Evolutionary conservation across 2,113 vertebrate genomes (phyloP), one percentile per base, ranked within the genome.

Genomic region (Phaethornis superciliosus): DNA sequence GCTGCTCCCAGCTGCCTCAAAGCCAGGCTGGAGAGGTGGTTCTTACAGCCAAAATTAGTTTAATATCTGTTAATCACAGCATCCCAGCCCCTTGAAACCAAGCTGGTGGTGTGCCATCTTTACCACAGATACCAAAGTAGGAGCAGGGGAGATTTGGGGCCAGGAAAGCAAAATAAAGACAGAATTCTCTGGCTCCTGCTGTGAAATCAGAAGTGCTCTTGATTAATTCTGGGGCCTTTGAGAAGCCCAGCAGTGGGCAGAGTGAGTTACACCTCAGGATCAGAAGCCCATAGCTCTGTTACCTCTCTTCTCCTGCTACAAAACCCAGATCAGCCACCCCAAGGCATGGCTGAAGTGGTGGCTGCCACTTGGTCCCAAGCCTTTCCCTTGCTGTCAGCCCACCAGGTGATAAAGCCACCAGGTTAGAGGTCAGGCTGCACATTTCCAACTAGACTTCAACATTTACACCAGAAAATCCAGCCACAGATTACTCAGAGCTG

Each of bases 121-220:
- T 12, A 33, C 37, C 15, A 5, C 51, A 30, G 69, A 12, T 12
- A 15, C 3, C 6, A 0, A 24, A 15, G 2, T 1, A 4, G 78
- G 15, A 51, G 5, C 22, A 69, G 40, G 51, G 20, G n/a, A 35
- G 64, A 2, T 2, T 17, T 19, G 8, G 22, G 28, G 35, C 16
- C 26, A 32, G 55, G 16, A 26, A 9, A 37, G 2, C 9, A 27
- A 23, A 37, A 2, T 8, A 24, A 20, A 26, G 16, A 7, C 7
- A 32, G 20, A 15, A 12, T 0, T 5, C 19, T 37, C 27, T 6
- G 27, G 15, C 21, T 54, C 8, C 26, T 23, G n/a, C 35, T 49
- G 44, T 30, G 54, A 47, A 27, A 17, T 15, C 56, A 22, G 37
- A 51, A 55, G n/a, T 4, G 7, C 10, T 4, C 8, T 7, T 3